These are phyloP conservation scores for Sphaeramia orbicularis DNA, from an alignment of 2,797 vertebrate genomes.

Conservation along the genomic window DNA sequence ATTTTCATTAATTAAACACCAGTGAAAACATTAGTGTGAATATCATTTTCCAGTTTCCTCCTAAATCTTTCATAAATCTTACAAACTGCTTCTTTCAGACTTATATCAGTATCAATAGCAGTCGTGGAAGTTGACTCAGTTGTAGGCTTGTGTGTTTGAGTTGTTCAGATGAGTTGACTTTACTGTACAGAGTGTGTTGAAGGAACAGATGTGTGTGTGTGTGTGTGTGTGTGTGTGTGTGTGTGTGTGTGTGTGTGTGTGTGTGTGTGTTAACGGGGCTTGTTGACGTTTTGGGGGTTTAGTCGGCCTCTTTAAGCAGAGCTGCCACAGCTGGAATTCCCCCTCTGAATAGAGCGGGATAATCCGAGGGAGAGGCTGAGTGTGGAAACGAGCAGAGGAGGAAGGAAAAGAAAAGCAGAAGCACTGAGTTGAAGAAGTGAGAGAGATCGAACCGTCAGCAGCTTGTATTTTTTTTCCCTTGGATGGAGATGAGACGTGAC, in stretches of 20 bases:
- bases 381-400: slow-evolving; percentile 23
- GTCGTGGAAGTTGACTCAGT: too few relatives aligned
- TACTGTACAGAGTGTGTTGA: too few relatives aligned
- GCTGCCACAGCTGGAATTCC: slow-evolving; percentile 57
- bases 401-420: slow-evolving; percentile 37
- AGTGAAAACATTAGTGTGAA: too few relatives aligned
- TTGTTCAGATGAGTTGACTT: too few relatives aligned
- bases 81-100: too few relatives aligned
- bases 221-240: too few relatives aligned
- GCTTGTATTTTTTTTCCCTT: slow-evolving; percentile 37
- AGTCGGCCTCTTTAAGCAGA: slow-evolving; percentile 55
- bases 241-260: slow-evolving; percentile 13
- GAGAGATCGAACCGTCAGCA: slow-evolving; percentile 68
- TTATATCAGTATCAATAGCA: too few relatives aligned
- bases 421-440: slow-evolving; percentile 38
- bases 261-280: too few relatives aligned
- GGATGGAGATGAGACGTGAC: slow-evolving; percentile 64
- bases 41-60: too few relatives aligned
- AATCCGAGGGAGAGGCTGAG: slow-evolving; percentile 46
- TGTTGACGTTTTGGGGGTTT: slow-evolving; percentile 61
- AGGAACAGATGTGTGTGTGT: slow-evolving; percentile 1
- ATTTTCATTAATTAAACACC: too few relatives aligned
- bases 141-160: too few relatives aligned
- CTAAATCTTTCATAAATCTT: too few relatives aligned
- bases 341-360: slow-evolving; percentile 63